A percentile compares a stretch with the other conserved stretches of the same genome.
phyloP scores from a whole-genome alignment of 2,888 invertebrate genomes.

The Drosophila fungiperda region DNA sequence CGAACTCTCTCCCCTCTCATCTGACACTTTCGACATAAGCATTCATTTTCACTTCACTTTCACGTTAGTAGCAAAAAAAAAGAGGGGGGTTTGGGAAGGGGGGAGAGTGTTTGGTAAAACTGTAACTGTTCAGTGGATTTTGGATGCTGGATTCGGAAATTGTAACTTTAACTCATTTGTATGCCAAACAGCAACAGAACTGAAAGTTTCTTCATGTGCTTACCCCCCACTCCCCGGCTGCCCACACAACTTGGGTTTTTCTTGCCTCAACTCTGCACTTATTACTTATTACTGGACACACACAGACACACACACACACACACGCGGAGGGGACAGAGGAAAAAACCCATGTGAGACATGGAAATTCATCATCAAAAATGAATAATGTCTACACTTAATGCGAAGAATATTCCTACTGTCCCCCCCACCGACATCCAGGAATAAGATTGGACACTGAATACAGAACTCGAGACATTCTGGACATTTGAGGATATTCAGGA shows the following conservation, averaged over 20 bases:
- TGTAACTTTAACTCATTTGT: constrained; percentile 79
- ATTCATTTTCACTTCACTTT: constrained; percentile 58
- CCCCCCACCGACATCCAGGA: constrained; percentile 19
- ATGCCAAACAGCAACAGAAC: constrained; percentile 74
- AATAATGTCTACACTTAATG: constrained; percentile 85
- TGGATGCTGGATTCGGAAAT: background rate
- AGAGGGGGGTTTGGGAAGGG: background rate
- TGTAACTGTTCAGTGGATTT: constrained; percentile 31
- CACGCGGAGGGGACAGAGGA: background rate
- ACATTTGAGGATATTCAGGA: constrained; percentile 30
- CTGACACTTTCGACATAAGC: background rate
- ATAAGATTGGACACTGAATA: constrained; percentile 34
- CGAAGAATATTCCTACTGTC: constrained; percentile 43
- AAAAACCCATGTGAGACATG: constrained; percentile 79
- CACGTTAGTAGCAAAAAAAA: background rate
- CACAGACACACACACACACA: constrained; percentile 10
- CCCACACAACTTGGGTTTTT: constrained; percentile 26
- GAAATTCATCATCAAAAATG: constrained; percentile 84
- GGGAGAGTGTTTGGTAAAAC: background rate
- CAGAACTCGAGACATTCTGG: constrained; percentile 16
- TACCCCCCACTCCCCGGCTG: constrained; percentile 16
- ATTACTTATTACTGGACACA: constrained; percentile 79
- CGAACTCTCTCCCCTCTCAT: background rate
- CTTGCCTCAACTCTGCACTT: constrained; percentile 68
- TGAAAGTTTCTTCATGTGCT: constrained; percentile 75